Conservation (phyloP, 2,797 vertebrate species). For the Sebastes vulpes region DNA sequence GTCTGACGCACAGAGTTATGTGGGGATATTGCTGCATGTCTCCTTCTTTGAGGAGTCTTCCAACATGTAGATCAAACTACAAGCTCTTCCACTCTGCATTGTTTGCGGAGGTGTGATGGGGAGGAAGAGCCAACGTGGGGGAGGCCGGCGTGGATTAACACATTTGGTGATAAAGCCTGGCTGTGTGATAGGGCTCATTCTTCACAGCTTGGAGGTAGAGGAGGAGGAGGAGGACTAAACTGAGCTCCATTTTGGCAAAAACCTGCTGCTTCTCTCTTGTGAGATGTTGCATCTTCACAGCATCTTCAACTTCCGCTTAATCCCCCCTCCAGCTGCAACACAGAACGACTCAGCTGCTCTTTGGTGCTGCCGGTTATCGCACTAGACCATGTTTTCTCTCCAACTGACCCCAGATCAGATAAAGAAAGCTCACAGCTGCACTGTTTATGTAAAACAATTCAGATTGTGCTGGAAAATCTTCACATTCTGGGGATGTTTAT, state of each 20-base stretch:
- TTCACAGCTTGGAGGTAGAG: slow-evolving; percentile 15
- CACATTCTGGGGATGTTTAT: background rate
- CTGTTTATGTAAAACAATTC: background rate
- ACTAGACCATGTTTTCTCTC: background rate
- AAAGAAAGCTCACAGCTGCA: background rate
- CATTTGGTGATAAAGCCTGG: slow-evolving; percentile 19
- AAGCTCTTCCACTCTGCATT: background rate
- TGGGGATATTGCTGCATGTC: background rate
- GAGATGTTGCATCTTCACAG: background rate
- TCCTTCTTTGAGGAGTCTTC: background rate
- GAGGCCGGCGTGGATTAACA: slow-evolving; percentile 42
- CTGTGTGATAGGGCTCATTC: slow-evolving; percentile 1
- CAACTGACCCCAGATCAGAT: background rate
- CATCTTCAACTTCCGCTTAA: background rate
- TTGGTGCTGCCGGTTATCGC: slow-evolving; percentile 5
- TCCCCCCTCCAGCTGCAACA: background rate
- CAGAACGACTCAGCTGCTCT: background rate
- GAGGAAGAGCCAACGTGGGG: slow-evolving; percentile 13
- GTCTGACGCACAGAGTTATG: background rate
- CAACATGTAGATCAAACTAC: background rate
- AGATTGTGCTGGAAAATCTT: background rate
- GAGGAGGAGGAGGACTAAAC: slow-evolving; percentile 13
- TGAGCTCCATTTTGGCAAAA: slow-evolving; percentile 21
- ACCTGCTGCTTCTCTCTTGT: background rate
- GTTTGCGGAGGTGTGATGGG: slow-evolving; percentile 26